These are phyloP conservation scores for Lutraria rhynchaena DNA, from an alignment of 1,140 invertebrate species.

Conservation along the genomic window DNA sequence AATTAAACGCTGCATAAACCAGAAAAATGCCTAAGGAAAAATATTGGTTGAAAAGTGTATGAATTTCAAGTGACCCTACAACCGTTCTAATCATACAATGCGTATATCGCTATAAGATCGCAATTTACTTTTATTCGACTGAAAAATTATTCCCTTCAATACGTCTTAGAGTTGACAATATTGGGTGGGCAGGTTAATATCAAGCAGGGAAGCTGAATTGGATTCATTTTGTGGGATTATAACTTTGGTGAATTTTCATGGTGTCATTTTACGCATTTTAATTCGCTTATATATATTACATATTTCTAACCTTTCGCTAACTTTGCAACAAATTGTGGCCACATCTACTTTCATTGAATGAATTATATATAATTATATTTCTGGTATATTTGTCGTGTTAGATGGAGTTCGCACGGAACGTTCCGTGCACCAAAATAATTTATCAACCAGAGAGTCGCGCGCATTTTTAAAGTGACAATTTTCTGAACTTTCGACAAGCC, in stretches of 20 bases:
- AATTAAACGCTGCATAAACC: conserved; percentile 58
- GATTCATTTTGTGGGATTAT: background rate
- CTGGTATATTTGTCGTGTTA: no score
- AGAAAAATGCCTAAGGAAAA: conserved; percentile 19
- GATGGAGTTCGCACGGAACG: no score
- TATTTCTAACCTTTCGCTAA: no score
- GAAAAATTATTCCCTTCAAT: conserved; percentile 39
- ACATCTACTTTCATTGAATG: no score
- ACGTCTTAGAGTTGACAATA: background rate
- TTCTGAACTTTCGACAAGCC: no score
- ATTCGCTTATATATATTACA: conserved; percentile 1
- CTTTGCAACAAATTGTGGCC: no score
- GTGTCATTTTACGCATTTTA: background rate
- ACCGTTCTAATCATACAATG: conserved; percentile 32
- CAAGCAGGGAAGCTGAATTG: background rate
- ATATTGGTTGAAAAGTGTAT: conserved; percentile 25
- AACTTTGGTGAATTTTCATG: background rate
- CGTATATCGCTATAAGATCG: conserved; percentile 2
- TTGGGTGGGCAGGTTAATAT: conserved; percentile 26
- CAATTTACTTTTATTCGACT: conserved; percentile 46
- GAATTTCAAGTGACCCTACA: conserved; percentile 58
- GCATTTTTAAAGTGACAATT: no score
- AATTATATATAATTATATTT: no score
- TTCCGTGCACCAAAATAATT: no score
- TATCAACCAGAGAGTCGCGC: no score